Evolutionary conservation across 2,888 invertebrate genomes (phyloP), one percentile per base, ranked within the genome.

Genomic region (Lymantria dispar): DNA sequence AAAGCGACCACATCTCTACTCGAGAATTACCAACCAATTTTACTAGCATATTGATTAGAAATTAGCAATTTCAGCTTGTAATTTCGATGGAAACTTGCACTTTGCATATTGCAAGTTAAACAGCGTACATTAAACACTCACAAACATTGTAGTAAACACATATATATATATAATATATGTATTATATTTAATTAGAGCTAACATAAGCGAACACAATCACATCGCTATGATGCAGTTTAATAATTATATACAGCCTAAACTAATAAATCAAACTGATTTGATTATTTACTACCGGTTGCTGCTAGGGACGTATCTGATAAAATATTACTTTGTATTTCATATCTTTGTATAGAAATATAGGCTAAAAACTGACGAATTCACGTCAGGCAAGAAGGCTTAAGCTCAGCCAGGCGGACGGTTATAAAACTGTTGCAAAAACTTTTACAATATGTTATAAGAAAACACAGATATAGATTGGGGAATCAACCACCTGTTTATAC

Each of bases 181-280:
- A 48, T 13, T 48, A 45, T 47, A 48, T 52, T 43, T 60, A 59
- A 67, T 71, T 63, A 71, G 61, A 55, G 50, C 44, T 51, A 47
- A 37, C 56, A 45, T 42, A 54, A 47, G 46, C 58, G 61, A 66
- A 60, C 64, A 73, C 74, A 79, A 80, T 80, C 82, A 72, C 77
- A 80, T 80, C 72, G 74, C 69, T 67, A 69, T 72, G 69, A 78
- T 77, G 71, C 68, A 73, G 80, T 83, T 82, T 84, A 83, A 85
- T 85, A 85, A 85, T 80, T 83, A 79, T 76, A 74, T 72, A 56
- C 49, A 68, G 81, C 74, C 78, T 78, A 74, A 76, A 67, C 76
- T 83, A 82, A 82, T 87, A 87, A 87, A 85, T 87, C 85, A 86
- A 71, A 74, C 75, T 76, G 83, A 86, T 87, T 85, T 82, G 83